Percentiles rank a stretch among this genome's conserved stretches.
These are phyloP conservation scores for Clupea harengus DNA, from an alignment of 2,113 vertebrate species.

Conservation along the genomic window DNA sequence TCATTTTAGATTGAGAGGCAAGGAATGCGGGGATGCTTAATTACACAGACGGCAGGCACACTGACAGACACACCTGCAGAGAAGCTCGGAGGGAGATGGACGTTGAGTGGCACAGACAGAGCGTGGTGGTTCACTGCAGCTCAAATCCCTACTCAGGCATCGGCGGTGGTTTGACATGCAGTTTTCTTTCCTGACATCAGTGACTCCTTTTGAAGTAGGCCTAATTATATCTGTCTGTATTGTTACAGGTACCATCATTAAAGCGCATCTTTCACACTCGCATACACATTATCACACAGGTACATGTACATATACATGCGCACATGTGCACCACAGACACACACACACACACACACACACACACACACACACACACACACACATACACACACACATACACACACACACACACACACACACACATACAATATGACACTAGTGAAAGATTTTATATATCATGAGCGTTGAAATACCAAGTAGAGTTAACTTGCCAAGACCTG, in stretches of 20 bases:
- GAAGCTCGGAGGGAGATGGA: background rate
- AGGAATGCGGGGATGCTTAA: background rate
- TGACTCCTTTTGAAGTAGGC: conserved; percentile 17
- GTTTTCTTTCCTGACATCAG: background rate
- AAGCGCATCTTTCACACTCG: background rate
- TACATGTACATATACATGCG: background rate
- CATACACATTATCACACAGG: background rate
- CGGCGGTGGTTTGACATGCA: background rate
- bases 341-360: background rate
- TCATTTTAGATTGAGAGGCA: background rate
- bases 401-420: background rate
- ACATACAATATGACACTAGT: conserved; percentile 56
- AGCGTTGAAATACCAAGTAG: background rate
- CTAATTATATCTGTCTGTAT: conserved; percentile 2
- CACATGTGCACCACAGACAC: background rate
- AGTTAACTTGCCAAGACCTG: conserved; percentile 17
- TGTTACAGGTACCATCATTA: conserved; percentile 3
- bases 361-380: background rate
- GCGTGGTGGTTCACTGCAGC: background rate
- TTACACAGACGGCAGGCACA: background rate
- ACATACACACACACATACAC: background rate
- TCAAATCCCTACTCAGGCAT: background rate
- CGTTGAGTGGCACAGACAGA: background rate
- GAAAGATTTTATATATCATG: conserved; percentile 41
- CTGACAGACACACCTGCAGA: background rate